Percentiles rank a stretch among this genome's conserved stretches.
phyloP scores from a whole-genome alignment of 2,113 vertebrate genomes.

The Spea bombifrons region DNA sequence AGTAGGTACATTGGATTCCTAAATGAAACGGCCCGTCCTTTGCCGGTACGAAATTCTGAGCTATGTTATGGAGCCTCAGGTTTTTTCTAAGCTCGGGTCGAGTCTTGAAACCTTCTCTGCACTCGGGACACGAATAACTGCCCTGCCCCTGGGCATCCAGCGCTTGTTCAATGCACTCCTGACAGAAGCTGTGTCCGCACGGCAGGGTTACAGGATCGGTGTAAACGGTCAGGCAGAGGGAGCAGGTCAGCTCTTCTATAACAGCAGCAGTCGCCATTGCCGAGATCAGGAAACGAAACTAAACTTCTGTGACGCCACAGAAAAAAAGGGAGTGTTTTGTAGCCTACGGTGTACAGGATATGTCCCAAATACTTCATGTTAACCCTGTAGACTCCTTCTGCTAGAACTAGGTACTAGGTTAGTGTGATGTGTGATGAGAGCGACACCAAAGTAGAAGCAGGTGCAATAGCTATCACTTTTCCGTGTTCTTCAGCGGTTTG shows the following conservation, averaged over 20 bases:
- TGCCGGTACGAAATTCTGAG: not conserved
- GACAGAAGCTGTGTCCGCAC: constrained; percentile 17
- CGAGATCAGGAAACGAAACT: not conserved
- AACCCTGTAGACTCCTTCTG: no score
- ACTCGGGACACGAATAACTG: not conserved
- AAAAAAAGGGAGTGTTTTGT: no score
- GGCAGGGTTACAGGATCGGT: not conserved
- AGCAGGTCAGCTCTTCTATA: not conserved
- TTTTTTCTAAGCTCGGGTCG: not conserved
- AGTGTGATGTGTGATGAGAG: no score
- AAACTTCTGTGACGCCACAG: no score
- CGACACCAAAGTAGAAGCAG: no score
- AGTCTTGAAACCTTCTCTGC: not conserved
- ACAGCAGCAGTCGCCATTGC: constrained; percentile 6
- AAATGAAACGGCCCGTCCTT: not conserved
- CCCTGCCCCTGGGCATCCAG: not conserved
- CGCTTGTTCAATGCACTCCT: constrained; percentile 1
- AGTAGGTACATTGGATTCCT: constrained; percentile 67
- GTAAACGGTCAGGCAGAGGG: not conserved
- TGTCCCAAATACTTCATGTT: no score
- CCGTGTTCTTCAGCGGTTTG: no score
- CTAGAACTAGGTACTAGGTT: no score
- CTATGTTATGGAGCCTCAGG: not conserved
- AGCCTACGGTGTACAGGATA: no score
- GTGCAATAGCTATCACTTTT: no score